Evolutionary conservation across 2,113 vertebrate species (phyloP).

Genomic region (Engraulis encrasicolus): DNA sequence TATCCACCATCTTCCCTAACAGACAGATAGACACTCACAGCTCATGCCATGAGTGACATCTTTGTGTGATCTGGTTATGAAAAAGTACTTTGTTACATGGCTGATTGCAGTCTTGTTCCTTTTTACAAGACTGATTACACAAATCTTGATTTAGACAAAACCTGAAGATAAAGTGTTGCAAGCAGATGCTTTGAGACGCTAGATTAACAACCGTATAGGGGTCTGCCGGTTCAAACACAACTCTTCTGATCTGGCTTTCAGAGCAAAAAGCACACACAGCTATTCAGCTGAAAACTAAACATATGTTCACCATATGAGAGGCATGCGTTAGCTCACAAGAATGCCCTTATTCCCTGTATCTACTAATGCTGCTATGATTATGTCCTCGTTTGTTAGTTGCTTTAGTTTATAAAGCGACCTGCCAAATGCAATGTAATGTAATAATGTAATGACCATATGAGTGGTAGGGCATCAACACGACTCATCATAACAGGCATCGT

Average conservation of each 20-base stretch:
- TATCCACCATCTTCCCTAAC: no score
- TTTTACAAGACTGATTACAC: not conserved
- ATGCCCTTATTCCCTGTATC: not conserved
- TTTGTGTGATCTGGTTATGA: no score
- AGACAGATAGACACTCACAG: no score
- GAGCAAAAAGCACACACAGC: not conserved
- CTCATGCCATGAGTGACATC: no score
- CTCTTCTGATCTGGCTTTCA: not conserved
- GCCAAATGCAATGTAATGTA: no score
- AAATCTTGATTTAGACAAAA: not conserved
- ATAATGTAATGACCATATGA: not conserved
- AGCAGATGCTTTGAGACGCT: not conserved
- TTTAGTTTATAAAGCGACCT: no score
- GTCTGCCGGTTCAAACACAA: not conserved
- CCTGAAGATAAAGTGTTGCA: not conserved
- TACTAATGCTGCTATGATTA: no score
- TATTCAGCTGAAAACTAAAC: not conserved
- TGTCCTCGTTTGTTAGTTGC: no score
- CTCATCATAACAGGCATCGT: not conserved
- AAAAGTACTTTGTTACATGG: no score
- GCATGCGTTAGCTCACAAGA: not conserved
- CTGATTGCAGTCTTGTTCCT: no score
- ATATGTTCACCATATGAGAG: not conserved
- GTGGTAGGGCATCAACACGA: not conserved
- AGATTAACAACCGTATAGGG: not conserved